Evolutionary conservation across 2,113 vertebrate genomes (phyloP).

Genomic region (Aplodontia rufa): DNA sequence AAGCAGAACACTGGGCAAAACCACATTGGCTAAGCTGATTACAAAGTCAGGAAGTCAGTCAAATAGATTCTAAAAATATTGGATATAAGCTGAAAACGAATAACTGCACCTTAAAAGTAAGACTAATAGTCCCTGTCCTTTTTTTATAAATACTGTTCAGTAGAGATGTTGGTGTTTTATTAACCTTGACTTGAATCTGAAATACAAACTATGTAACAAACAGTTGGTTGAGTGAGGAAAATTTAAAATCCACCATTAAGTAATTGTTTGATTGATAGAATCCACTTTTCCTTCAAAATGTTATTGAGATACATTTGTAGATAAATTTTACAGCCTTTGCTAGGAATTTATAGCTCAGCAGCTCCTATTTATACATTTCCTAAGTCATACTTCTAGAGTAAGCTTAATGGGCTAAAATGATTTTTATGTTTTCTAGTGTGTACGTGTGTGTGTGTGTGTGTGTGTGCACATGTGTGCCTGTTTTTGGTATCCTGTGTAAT

Average conservation of each 20-base stretch:
- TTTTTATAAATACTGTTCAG: conserved; percentile 8
- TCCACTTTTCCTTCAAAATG: background rate
- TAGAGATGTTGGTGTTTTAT: background rate
- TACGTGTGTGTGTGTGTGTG: background rate
- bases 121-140: background rate
- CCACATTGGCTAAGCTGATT: background rate
- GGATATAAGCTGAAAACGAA: conserved; percentile 1
- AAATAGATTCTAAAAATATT: background rate
- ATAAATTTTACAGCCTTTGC: conserved; percentile 34
- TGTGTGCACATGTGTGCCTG: background rate
- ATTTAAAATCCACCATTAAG: background rate
- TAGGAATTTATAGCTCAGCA: conserved; percentile 43
- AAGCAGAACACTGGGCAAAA: background rate
- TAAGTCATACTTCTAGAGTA: conserved; percentile 5
- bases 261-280: conserved; percentile 10
- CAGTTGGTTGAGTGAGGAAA: background rate
- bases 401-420: conserved; percentile 34
- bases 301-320: conserved; percentile 11
- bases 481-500: conserved; percentile 5
- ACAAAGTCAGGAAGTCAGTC: background rate
- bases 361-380: conserved; percentile 30
- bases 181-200: conserved; percentile 7
- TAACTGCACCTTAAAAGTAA: background rate
- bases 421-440: conserved; percentile 10
- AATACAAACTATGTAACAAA: background rate